Evolutionary conservation across 2,113 vertebrate species (phyloP).

Genomic region (Seriola quinqueradiata): DNA sequence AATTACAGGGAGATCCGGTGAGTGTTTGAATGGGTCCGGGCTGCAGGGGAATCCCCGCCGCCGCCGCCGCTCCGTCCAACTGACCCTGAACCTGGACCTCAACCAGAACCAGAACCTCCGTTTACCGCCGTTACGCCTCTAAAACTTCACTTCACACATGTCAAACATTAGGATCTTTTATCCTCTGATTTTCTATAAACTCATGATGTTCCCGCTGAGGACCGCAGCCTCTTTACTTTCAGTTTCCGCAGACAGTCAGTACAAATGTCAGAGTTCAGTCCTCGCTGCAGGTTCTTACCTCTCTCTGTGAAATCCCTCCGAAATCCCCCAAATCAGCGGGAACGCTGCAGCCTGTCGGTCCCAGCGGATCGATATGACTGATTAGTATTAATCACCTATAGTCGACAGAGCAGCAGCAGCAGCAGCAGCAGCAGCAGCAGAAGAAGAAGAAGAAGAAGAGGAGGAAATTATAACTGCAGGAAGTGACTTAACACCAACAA

Average conservation of each 20-base stretch:
- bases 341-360: background rate
- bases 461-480: slow-evolving; percentile 45
- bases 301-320: background rate
- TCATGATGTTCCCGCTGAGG: background rate
- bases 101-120: no score
- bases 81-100: no score
- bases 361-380: background rate
- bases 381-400: background rate
- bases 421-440: background rate
- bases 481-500: slow-evolving; percentile 47
- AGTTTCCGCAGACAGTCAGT: slow-evolving; percentile 12
- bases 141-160: no score
- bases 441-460: background rate
- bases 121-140: no score
- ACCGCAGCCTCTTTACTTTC: slow-evolving; percentile 42
- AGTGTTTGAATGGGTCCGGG: no score
- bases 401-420: background rate
- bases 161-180: no score
- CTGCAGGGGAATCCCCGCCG: slow-evolving; percentile 34
- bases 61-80: background rate
- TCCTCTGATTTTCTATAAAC: no score
- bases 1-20: background rate
- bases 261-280: no score
- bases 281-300: slow-evolving; percentile 12
- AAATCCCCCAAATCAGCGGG: background rate